Evolutionary conservation across 1,140 invertebrate genomes (phyloP), one percentile per base, ranked within the genome.

Genomic region (Hycleus phaleratus): DNA sequence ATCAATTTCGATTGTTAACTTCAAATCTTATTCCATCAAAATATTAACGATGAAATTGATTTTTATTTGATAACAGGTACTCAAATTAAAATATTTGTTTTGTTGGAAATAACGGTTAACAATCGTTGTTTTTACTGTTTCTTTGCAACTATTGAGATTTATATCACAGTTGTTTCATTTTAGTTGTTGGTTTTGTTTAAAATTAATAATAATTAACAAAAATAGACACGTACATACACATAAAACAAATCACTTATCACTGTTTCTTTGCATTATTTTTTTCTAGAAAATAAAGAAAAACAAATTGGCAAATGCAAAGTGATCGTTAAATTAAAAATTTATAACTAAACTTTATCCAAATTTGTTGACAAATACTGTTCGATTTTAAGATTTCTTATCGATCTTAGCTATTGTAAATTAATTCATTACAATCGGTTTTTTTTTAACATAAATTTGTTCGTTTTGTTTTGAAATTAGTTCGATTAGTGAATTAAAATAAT

Each of bases 141-240:
- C 53, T 61, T 55, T 58, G 53, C 46, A 66, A 46, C 39, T 62
- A 54, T 63, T 64, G 60, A 64, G 58, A 52, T 54, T 46, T 60
- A 60, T 62, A 68, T 68, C 66, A 68, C 66, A 68, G 66, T 66
- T 68, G 66, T 63, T 66, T 68, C 60, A 55, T 56, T 64, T 62
- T 68, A 32, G 32, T 32, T 32, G 32, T 32, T 32, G 4, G 4
- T 32, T 32, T 32, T 32, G 1, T 32, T 5, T 32, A 32, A 32
- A 32, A 32, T 32, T 32, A 5, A 32, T 32, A 32, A 32, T 32
- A 32, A 32, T 32, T 32, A 32, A 32, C 32, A 32, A 32, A 32
- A 32, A 32, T 32, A 32, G 32, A 32, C 32, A 32, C 32, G 32
- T 32, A 32, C 32, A 32, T 32, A 32, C 32, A 32, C 7, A 32